Evolutionary conservation across 2,797 vertebrate genomes (phyloP).

Genomic region (Hirundo rustica): DNA sequence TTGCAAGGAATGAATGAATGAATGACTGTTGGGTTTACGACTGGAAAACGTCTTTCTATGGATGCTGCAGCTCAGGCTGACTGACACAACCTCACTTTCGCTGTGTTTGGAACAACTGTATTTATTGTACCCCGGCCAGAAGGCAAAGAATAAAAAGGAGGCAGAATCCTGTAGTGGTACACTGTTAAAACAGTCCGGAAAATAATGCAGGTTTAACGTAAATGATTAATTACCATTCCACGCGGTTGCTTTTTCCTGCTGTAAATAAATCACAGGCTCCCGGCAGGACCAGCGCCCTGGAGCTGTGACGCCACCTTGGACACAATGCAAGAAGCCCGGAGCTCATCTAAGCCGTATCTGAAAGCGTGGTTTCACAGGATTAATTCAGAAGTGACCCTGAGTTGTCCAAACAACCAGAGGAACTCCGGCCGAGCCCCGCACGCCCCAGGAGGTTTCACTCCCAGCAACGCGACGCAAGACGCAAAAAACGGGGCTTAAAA

Average conservation of each 20-base stretch:
- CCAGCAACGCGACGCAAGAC: not conserved
- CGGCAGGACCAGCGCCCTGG: not conserved
- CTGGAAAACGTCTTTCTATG: conserved; percentile 31
- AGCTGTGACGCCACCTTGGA: rapidly evolving
- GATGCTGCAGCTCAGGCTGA: conserved; percentile 4
- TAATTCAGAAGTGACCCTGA: not conserved
- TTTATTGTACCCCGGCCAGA: not conserved
- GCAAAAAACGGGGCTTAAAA: not conserved
- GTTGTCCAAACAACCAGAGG: not conserved
- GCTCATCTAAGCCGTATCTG: not conserved
- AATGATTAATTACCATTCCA: not conserved
- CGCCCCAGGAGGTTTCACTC: not conserved
- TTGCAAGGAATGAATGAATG: conserved; percentile 38
- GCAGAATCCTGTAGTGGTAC: not conserved
- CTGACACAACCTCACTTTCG: not conserved
- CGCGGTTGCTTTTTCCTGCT: not conserved
- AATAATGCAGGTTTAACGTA: not conserved
- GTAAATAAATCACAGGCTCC: not conserved
- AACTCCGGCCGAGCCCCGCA: not conserved
- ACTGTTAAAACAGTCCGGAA: not conserved
- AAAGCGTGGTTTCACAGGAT: not conserved
- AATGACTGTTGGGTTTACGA: not conserved
- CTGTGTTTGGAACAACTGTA: not conserved
- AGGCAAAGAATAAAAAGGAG: not conserved
- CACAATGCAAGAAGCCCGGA: not conserved